A percentile compares a stretch with the other conserved stretches of the same genome.
These are phyloP conservation scores for Trachelipus rathkii DNA, from an alignment of 1,140 invertebrate genomes.

Conservation along the genomic window DNA sequence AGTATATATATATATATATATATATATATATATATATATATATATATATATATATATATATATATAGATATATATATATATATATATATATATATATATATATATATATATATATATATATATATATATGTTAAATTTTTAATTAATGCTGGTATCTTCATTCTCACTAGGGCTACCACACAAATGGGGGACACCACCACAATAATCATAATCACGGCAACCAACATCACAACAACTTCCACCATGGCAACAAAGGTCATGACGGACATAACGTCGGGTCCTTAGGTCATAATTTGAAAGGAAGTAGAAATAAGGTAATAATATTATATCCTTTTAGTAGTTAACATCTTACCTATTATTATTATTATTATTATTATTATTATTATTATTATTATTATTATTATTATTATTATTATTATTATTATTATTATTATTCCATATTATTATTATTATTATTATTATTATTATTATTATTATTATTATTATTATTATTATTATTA, in stretches of 20 bases:
- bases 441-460: too few relatives aligned
- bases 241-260: background rate
- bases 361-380: too few relatives aligned
- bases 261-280: background rate
- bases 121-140: background rate
- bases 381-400: too few relatives aligned
- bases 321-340: background rate
- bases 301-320: background rate
- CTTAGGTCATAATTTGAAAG: background rate
- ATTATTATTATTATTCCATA: too few relatives aligned
- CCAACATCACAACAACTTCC: background rate
- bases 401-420: too few relatives aligned
- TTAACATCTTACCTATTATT: too few relatives aligned
- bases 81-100: constrained; percentile 13
- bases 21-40: background rate
- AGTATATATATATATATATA: too few relatives aligned
- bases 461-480: too few relatives aligned
- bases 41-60: background rate
- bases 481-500: too few relatives aligned
- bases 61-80: constrained; percentile 1
- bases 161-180: background rate
- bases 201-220: background rate
- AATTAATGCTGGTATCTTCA: background rate
- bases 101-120: constrained; percentile 15
- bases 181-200: background rate